Base-by-base conservation (phyloP, 1,140 invertebrate species). In the Leptopilina boulardi region DNA sequence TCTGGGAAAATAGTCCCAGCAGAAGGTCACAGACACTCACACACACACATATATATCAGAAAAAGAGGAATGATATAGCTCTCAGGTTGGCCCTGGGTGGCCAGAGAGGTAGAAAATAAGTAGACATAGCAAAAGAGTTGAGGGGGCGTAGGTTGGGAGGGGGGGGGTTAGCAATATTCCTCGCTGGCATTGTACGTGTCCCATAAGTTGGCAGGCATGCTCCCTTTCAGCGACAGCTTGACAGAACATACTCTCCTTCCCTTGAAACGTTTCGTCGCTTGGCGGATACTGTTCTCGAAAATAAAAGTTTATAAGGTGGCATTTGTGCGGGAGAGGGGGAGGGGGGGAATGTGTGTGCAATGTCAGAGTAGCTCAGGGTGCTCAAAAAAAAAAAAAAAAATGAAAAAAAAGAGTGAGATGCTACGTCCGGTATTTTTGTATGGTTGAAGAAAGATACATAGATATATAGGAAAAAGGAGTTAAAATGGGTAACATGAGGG, bases 171-270 rank as follows among this genome's bases (percentile, higher is more conserved):
- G 88, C 88, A 89, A 89, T 89, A 89, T 89, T 89, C 88, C 82
- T 86, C 83, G 84, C 84, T 87, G 82, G 83, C 85, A 87, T 89
- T 89, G 86, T 87, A 89, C 85, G 85, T 89, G 88, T 89, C 87
- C 86, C 86, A 88, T 89, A 88, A 89, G 88, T 89, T 89, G 88
- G 87, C 88, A 89, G 88, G 76, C 85, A 82, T 82, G 83, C 82
- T 87, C 79, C 84, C 84, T 85, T 87, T 87, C 84, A 88, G 87
- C 88, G 88, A 89, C 88, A 89, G 88, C 88, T 89, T 89, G 88
- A 89, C 88, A 89, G 88, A 88, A 89, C 87, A 89, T 89, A 89
- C 86, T 83, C 87, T 85, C 83, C 82, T 82, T 85, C 78, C 82
- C 79, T 73, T 77, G 70, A 76, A 79, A 26, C 77, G 30, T 76